These are phyloP conservation scores for Cepaea hortensis DNA, from an alignment of 2,888 invertebrate species.

Conservation along the genomic window DNA sequence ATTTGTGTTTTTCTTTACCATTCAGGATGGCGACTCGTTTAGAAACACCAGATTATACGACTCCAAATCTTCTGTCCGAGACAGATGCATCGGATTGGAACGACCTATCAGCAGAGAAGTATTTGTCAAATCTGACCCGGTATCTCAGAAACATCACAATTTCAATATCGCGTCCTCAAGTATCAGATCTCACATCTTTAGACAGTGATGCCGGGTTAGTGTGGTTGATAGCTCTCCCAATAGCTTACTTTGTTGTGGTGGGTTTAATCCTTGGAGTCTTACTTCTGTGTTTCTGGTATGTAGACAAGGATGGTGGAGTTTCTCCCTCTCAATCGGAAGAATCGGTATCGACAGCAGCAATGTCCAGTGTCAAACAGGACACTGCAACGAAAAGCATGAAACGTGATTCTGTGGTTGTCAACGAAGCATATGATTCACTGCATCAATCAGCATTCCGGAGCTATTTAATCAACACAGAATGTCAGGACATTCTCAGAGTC, in stretches of 20 bases:
- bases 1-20: too few relatives aligned
- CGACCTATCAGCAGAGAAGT: background rate
- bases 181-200: background rate
- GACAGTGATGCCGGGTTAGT: background rate
- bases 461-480: background rate
- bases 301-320: background rate
- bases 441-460: background rate
- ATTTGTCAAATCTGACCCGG: background rate
- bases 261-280: background rate
- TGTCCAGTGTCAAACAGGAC: background rate
- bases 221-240: background rate
- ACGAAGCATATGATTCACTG: too few relatives aligned
- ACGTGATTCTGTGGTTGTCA: background rate
- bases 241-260: background rate
- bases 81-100: background rate
- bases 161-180: background rate
- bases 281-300: conserved; percentile 5
- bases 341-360: background rate
- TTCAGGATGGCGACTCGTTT: background rate
- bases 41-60: too few relatives aligned
- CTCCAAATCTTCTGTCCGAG: background rate
- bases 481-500: background rate
- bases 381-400: too few relatives aligned
- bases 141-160: conserved; percentile 7
- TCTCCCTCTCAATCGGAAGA: background rate